Evolutionary conservation across 2,113 vertebrate species (phyloP), one percentile per base, ranked within the genome.

Genomic region (Gulo gulo): DNA sequence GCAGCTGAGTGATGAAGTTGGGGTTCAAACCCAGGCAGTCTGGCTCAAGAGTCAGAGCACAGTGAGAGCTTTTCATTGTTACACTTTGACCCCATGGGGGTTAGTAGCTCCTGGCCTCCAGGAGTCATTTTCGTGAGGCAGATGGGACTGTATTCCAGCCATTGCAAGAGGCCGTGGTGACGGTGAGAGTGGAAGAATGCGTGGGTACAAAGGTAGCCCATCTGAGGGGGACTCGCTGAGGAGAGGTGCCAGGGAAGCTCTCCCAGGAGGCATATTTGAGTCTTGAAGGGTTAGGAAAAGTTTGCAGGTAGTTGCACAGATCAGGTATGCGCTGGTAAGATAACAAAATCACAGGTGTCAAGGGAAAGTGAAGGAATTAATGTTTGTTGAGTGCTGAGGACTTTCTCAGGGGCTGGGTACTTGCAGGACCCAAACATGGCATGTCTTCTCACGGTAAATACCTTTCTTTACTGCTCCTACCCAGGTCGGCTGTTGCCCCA

Each of bases 241-340:
- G 81, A 82, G 78, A 80, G 85, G 65, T 42, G 39, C 34, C 57
- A 34, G 36, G 79, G 31, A 23, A 55, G 63, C 8, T 7, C 81
- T 84, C 39, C 52, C 36, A 50, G 52, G 81, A 94, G 42, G 6
- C 2, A 13, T 24, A 16, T 45, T 90, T 82, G 82, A 24, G 9
- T 87, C n/a, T n/a, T 45, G 83, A 93, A 67, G 31, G 78, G 45
- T 88, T 47, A 87, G n/a, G 59, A 88, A 79, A 90, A 92, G 71
- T 85, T 96, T 42, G 13, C 13, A 36, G 45, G 6, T 79, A 47
- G 67, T 78, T 69, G 42, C 0, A 23, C 45, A 92, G 26, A 87
- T 47, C 7, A 76, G n/a, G 31, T 93, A 59, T 2, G 0, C 52
- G 55, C 73, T 78, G 81, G 0, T 85, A 96, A 84, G 47, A 16